A percentile compares a stretch with the other conserved stretches of the same genome.
Conservation (phyloP, 1,140 invertebrate species). For the Saccostrea glomerata region DNA sequence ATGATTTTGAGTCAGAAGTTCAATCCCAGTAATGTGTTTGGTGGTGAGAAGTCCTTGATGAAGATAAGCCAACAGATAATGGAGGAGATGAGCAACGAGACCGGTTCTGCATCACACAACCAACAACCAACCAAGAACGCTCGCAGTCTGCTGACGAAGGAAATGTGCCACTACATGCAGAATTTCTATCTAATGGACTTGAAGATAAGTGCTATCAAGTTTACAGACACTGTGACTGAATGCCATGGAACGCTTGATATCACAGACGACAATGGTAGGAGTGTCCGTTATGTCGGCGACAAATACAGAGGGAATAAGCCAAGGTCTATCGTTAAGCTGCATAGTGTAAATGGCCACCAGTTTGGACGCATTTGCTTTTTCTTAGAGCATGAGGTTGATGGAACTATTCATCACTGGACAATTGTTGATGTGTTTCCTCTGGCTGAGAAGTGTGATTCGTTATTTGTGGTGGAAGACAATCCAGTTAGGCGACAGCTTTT, state of each 20-base stretch:
- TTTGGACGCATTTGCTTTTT: no score
- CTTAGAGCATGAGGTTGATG: no score
- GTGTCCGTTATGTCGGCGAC: not conserved
- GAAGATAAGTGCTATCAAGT: not conserved
- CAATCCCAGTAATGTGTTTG: not conserved
- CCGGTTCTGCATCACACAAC: not conserved
- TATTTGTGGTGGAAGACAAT: no score
- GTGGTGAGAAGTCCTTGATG: not conserved
- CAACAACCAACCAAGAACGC: not conserved
- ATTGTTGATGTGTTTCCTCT: no score
- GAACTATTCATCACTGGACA: no score
- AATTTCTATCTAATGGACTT: not conserved
- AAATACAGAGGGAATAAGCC: no score
- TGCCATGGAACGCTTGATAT: not conserved
- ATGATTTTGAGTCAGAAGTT: slow-evolving; percentile 11
- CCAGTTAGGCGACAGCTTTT: no score
- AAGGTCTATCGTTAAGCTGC: no score
- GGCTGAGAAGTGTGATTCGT: no score
- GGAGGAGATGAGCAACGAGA: not conserved
- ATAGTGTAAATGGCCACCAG: no score
- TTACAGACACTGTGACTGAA: not conserved
- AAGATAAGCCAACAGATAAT: not conserved
- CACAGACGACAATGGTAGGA: not conserved
- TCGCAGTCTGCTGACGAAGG: not conserved
- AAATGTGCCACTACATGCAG: not conserved